Evolutionary conservation across 2,113 vertebrate species (phyloP).

Genomic region (Tragelaphus strepsiceros): DNA sequence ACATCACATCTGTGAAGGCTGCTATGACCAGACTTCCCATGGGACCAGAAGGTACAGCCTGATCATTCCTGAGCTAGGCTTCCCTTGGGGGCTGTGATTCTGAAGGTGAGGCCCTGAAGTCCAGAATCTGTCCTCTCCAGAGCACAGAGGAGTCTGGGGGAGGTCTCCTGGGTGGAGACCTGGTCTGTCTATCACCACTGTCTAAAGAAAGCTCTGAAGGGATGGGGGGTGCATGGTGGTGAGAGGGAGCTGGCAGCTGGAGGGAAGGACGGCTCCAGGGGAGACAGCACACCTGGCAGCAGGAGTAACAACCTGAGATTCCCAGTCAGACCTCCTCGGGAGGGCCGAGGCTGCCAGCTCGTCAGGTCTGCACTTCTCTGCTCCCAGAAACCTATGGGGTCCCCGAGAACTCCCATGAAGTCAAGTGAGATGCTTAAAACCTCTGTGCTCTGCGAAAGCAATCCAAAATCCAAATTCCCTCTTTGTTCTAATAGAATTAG

Average conservation of each 20-base stretch:
- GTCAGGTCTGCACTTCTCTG: neutral
- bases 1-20: neutral
- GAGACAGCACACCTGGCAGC: neutral
- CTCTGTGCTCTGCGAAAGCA: neutral
- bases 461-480: neutral
- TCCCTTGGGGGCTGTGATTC: neutral
- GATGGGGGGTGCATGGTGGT: neutral
- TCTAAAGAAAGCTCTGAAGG: neutral
- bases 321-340: neutral
- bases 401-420: neutral
- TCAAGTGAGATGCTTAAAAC: neutral
- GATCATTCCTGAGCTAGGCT: neutral
- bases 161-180: neutral
- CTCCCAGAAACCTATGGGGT: neutral
- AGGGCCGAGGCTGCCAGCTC: neutral
- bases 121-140: neutral
- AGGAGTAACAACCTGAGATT: constrained; percentile 1
- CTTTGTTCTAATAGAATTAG: neutral
- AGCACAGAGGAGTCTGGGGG: neutral
- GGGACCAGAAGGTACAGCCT: neutral
- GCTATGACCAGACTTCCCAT: constrained; percentile 23
- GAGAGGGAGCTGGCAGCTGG: neutral
- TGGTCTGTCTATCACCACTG: neutral
- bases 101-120: neutral
- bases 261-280: neutral